Evolutionary conservation across 2,888 invertebrate species (phyloP), one percentile per base, ranked within the genome.

Genomic region (Tetragonisca angustula): DNA sequence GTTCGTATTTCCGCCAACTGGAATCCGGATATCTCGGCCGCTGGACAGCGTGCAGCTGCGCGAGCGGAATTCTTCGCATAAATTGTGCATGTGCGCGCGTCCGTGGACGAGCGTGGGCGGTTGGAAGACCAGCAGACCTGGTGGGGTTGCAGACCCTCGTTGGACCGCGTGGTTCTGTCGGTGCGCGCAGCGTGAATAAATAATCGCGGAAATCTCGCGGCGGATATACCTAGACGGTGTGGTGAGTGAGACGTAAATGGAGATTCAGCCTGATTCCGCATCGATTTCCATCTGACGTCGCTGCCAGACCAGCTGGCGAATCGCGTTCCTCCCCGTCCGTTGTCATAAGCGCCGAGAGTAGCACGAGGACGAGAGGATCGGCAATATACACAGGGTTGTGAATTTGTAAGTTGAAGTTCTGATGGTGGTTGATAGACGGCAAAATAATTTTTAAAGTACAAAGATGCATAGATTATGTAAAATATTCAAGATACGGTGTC

Each of bases 181-280:
- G 69, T 27, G 50, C 9, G 69, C 36, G 59, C 9, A 65, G 54
- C 76, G 74, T 74, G 81, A 76, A 91, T 90, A 91, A 91, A 91
- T 91, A 91, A 91, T 91, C 89, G 81, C 84, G 87, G 91, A 88
- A 90, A 90, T 89, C 90, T 90, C 79, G 27, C 84, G 75, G 85
- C 84, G 78, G 89, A 91, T 90, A 85, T 80, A 82, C 79, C 65
- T 59, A 24, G 84, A 82, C 79, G 76, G 79, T 69, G 74, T 64
- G 76, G 76, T 88, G 91, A 91, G 90, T 91, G 89, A 91, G 91
- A 91, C 88, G 91, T 91, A 91, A 91, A 91, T 90, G 91, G 90
- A 91, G 90, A 91, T 89, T 86, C 85, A 82, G 87, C 77, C 83
- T 86, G 90, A 89, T 90, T 87, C 83, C 87, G 86, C 89, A 85